Evolutionary conservation across 2,113 vertebrate genomes (phyloP), one percentile per base, ranked within the genome.

Genomic region (Phycodurus eques): DNA sequence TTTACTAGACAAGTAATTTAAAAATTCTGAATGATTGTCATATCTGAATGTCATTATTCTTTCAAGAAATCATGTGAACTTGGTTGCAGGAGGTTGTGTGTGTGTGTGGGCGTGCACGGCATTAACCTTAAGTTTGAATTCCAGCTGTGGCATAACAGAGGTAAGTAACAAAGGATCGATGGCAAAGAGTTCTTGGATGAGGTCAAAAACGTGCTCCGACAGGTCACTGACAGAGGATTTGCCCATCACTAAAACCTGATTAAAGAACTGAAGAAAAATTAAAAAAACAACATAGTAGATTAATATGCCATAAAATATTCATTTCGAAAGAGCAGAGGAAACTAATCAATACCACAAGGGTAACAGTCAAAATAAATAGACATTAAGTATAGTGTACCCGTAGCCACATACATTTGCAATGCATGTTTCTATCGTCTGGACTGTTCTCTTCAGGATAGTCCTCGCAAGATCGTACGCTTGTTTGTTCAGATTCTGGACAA

Each of bases 111-210:
- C 0, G 35, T 57, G 31, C 53, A 12, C 27, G 43, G 19, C n/a
- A 59, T 35, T 73, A 8, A 94, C 98, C 95, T 99, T 99, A 39
- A 99, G 92, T 91, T 99, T 99, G 87, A 99, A 99, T 87, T 99
- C 98, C 81, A 99, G 94, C 81, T 99, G 98, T 22, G 98, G 98
- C 97, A 99, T 98, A 77, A 99, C 98, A 27, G 97, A 99, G 35
- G 97, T 91, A 53, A 99, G 93, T 74, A 99, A 92, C 83, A 98
- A 94, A 67, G 98, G 96, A 91, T 99, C 98, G 70, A 98, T 98
- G 72, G 96, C 93, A 89, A 99, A 99, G 83, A 99, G 95, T 82
- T 99, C 98, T 92, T 99, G 97, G 90, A 99, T 99, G 83, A 99
- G 94, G 89, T 99, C 98, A 89, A 99, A 99, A 39, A 99, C 95